A percentile compares a stretch with the other conserved stretches of the same genome.
Conservation (phyloP, 2,888 invertebrate genomes). For the Phanerotoma sp. region DNA sequence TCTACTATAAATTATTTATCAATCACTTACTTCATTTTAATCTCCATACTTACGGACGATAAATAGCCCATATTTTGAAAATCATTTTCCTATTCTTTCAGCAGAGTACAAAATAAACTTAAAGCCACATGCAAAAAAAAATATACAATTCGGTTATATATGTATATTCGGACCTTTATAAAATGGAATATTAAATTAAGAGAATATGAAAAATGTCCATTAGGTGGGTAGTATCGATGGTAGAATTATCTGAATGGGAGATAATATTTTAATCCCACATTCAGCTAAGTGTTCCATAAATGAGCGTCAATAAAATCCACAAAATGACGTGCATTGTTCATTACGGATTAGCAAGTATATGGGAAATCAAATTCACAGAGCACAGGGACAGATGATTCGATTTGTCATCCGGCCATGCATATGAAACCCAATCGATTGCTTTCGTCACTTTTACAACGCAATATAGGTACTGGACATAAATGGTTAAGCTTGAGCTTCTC, state of each 20-base stretch:
- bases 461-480: not conserved
- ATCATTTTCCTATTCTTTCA: no score
- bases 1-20: no score
- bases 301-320: conserved; percentile 4
- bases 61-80: no score
- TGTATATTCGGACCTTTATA: no score
- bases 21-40: no score
- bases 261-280: conserved; percentile 13
- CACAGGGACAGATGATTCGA: conserved; percentile 20
- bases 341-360: conserved; percentile 9
- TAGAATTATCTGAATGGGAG: not conserved
- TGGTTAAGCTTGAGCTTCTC: not conserved
- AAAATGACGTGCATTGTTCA: conserved; percentile 12
- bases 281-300: conserved; percentile 2
- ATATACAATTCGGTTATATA: no score
- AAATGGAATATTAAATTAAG: conserved; percentile 1
- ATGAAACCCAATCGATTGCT: conserved; percentile 3
- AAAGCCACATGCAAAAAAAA: no score
- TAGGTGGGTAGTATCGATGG: not conserved
- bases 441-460: not conserved
- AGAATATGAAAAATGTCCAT: conserved; percentile 23
- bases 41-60: no score
- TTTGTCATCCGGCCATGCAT: conserved; percentile 19
- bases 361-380: conserved; percentile 13
- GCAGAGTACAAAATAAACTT: no score